Base-by-base conservation (phyloP, 2,888 invertebrate genomes). In the Archips crataeganus region DNA sequence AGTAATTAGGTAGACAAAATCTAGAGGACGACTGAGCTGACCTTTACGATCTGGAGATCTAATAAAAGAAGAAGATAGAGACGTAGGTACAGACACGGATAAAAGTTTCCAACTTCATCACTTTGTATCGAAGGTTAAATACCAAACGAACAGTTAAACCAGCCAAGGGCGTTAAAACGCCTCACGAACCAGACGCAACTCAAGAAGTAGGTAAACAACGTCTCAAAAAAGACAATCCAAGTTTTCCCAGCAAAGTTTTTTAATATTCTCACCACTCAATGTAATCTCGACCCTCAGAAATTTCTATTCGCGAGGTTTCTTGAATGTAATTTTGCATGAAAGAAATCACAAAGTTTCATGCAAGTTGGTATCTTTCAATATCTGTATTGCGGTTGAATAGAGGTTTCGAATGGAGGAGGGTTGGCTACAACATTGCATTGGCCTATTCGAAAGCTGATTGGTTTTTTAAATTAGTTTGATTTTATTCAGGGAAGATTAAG, bases 281-380 rank as follows among this genome's bases (percentile, higher is more conserved):
- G 90, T 91, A 90, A 92, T 91, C 88, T 80, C 84, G 90, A 85
- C 89, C 89, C 83, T 86, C 83, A 86, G 86, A 89, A 90, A 89
- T 90, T 87, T 85, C 87, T 86, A 87, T 87, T 85, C 84, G 85
- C 82, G 84, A 85, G 87, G 82, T 84, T 85, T 82, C 83, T 83
- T 84, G 84, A 91, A 91, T 87, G 92, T 92, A 92, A 93, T 93
- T 92, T 92, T 91, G 91, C 93, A 91, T 93, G 92, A 90, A 91
- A 87, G 87, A 90, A 90, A 89, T 91, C 90, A 88, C 88, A 85
- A 91, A 92, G 87, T 91, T 90, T 80, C 80, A 79, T 83, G 82
- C 82, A 85, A 88, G 82, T 90, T 83, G 82, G 85, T 70, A 74
- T 86, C 84, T 88, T 87, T 86, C 87, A 84, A 89, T 87, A 84